Percentiles rank a stretch among this genome's conserved stretches.
Evolutionary conservation across 1,140 invertebrate species (phyloP).

Genomic region (Neodiprion fabricii): DNA sequence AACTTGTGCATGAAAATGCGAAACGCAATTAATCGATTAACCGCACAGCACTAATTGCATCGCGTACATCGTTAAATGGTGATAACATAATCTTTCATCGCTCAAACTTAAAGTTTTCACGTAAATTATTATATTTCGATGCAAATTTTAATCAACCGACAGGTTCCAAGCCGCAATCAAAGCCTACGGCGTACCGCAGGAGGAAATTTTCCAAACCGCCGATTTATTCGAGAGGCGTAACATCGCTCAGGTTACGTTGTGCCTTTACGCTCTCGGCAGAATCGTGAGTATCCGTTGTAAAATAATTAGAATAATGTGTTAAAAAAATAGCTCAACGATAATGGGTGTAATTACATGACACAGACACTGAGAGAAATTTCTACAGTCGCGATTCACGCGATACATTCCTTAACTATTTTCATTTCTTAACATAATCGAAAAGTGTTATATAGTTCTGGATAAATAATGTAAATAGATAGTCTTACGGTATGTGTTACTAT

Average conservation of each 20-base stretch:
- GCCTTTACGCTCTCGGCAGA: conserved; percentile 86
- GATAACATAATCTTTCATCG: no score
- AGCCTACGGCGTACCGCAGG: conserved; percentile 93
- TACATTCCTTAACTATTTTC: conserved; percentile 12
- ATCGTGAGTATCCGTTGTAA: conserved; percentile 74
- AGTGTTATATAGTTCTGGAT: no score
- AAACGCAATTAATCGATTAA: no score
- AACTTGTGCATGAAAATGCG: no score
- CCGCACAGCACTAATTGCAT: no score
- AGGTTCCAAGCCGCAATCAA: conserved; percentile 93
- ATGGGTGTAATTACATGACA: no score
- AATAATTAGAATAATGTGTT: neutral
- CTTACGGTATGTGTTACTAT: no score
- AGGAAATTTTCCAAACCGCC: conserved; percentile 98
- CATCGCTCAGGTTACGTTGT: conserved; percentile 94
- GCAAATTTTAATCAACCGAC: conserved; percentile 22
- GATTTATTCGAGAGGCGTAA: conserved; percentile 97
- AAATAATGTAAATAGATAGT: no score
- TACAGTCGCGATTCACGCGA: conserved; percentile 7
- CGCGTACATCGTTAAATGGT: no score
- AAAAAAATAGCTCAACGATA: neutral
- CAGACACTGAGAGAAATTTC: neutral
- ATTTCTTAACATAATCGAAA: neutral
- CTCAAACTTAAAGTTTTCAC: no score
- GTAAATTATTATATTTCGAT: no score